A percentile compares a stretch with the other conserved stretches of the same genome.
Conservation (phyloP, 2,797 vertebrate genomes). For the Pangasius sanitwongsei region DNA sequence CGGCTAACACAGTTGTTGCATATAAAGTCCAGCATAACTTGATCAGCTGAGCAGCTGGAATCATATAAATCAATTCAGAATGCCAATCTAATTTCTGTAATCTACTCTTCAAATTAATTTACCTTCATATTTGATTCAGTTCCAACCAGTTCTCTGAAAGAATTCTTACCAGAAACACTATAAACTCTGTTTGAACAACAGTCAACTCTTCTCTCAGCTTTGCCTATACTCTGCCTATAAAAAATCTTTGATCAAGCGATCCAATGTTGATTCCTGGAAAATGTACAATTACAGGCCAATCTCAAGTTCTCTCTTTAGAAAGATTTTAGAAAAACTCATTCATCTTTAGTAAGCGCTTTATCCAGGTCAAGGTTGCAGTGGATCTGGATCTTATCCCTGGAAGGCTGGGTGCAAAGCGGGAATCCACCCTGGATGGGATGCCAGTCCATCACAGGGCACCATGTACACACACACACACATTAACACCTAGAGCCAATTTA, state of each 20-base stretch:
- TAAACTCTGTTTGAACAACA: background rate
- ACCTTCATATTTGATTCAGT: constrained; percentile 7
- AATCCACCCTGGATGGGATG: background rate
- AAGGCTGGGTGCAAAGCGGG: background rate
- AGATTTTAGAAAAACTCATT: background rate
- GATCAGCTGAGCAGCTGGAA: constrained; percentile 20
- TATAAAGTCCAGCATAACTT: constrained; percentile 2
- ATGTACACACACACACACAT: background rate
- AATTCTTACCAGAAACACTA: constrained; percentile 12
- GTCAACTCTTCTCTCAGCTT: background rate
- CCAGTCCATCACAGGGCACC: background rate
- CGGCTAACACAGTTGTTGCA: background rate
- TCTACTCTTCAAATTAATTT: constrained; percentile 2
- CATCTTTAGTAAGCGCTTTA: background rate
- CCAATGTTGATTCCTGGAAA: background rate
- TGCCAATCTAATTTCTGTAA: background rate
- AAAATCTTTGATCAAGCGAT: background rate
- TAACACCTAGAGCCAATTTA: background rate
- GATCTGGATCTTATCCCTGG: background rate
- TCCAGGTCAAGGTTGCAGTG: background rate
- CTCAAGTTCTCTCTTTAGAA: background rate
- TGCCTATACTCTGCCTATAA: background rate
- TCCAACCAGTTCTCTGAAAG: background rate
- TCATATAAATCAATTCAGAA: constrained; percentile 19
- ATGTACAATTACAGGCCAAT: background rate